phyloP scores from a whole-genome alignment of 2,113 vertebrate genomes.

The Ailurus styani region DNA sequence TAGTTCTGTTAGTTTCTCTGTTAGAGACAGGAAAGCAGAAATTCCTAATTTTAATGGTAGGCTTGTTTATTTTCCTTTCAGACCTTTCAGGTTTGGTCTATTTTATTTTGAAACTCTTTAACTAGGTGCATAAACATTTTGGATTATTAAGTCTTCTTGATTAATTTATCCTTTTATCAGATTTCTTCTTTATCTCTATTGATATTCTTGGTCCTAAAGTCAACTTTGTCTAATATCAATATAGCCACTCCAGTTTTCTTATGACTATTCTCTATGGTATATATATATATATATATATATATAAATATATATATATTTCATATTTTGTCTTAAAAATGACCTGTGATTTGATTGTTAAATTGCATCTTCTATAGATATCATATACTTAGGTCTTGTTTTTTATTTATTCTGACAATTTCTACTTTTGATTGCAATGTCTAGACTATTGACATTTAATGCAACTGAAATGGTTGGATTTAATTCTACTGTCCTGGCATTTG shows the following conservation, averaged over 20 bases:
- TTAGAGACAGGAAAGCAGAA: background rate
- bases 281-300: too few species aligned
- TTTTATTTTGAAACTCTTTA: background rate
- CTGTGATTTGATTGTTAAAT: background rate
- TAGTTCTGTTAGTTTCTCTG: background rate
- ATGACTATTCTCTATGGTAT: background rate
- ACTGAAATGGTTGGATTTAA: background rate
- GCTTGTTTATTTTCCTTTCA: background rate
- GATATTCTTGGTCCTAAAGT: background rate
- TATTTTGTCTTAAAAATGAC: background rate
- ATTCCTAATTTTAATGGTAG: background rate
- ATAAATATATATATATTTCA: background rate
- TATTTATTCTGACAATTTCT: background rate
- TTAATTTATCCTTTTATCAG: background rate
- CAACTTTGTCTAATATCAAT: background rate
- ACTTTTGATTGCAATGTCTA: background rate
- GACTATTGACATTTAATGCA: background rate
- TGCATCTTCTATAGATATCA: background rate
- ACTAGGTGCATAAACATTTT: background rate
- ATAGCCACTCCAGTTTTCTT: background rate
- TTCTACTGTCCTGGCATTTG: background rate
- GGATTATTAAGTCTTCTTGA: background rate
- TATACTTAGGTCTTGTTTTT: background rate
- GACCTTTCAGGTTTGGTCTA: background rate
- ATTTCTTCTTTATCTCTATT: background rate